Evolutionary conservation across 2,113 vertebrate genomes (phyloP).

Genomic region (Aramus guarauna): DNA sequence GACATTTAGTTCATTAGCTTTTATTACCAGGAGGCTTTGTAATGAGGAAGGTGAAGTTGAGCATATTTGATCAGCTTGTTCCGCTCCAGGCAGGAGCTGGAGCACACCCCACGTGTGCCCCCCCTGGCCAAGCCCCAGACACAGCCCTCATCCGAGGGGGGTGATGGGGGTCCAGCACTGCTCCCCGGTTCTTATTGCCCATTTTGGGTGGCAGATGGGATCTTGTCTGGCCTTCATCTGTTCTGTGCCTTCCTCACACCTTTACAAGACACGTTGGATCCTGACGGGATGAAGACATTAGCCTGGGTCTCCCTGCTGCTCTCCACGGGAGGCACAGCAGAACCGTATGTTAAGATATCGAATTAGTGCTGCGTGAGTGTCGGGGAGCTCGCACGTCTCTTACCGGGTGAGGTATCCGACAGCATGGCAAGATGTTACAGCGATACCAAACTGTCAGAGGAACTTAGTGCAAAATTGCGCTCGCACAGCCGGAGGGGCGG

Average conservation of each 20-base stretch:
- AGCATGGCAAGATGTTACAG: not conserved
- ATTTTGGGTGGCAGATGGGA: not conserved
- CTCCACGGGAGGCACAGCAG: not conserved
- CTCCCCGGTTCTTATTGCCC: not conserved
- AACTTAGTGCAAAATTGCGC: not conserved
- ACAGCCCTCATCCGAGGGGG: not conserved
- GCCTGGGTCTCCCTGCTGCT: not conserved
- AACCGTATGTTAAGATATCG: not conserved
- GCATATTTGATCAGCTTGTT: not conserved
- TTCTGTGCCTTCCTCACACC: not conserved
- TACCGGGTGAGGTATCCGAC: not conserved
- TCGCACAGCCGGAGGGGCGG: accelerated
- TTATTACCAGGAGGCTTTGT: not conserved
- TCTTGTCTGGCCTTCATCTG: not conserved
- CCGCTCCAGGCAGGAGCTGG: not conserved
- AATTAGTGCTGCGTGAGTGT: not conserved
- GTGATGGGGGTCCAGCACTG: accelerated
- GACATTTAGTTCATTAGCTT: not conserved
- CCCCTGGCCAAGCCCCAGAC: not conserved
- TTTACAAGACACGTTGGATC: not conserved
- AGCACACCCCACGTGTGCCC: accelerated
- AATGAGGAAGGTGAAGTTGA: not conserved
- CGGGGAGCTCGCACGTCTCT: not conserved
- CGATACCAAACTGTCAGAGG: not conserved
- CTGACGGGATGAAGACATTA: not conserved